Base-by-base conservation (phyloP, 2,797 vertebrate genomes). In the Holocentrus rufus region DNA sequence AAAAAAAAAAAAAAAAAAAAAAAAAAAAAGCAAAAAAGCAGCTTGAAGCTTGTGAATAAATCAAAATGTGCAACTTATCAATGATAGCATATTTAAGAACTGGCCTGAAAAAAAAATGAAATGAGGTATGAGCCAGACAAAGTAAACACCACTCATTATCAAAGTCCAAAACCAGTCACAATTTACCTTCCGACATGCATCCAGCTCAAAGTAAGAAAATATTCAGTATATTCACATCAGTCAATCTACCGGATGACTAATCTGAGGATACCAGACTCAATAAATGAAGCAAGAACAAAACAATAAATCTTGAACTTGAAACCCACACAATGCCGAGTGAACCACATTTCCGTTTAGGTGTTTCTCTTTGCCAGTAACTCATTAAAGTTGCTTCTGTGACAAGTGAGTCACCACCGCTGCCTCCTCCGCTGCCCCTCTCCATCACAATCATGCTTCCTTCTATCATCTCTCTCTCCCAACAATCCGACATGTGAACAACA, bases 341-440 rank as follows among this genome's bases (percentile, higher is more conserved):
- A 59, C 20, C 36, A 53, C 15, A 54, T 57, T 74, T 73, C 18
- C 49, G 63, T 42, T 60, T 49, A 39, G 25, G 20, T 68, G 55
- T 44, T 44, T 44, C 39, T 44, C 39, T 80, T 50, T 57, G 46
- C 61, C 54, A 66, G 66, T 8, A 59, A 50, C 57, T 71, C 52
- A 69, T 17, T 55, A 30, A 62, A 67, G 27, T 60, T 2, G 1
- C 77, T 27, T 69, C 27, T 52, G 25, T 65, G 54, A 49, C 23
- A 60, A 57, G n/a, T 63, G 61, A 85, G 76, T 65, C 65, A 44
- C 7, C 17, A 15, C 22, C 30, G 7, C 30, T 31, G 30, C 52
- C 25, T 9, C 50, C 30, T 66, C 23, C 13, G 0, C 36, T 55
- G 59, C 34, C 9, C 56, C 42, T 39, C 49, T 44, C 30, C 25